phyloP scores from a whole-genome alignment of 2,113 vertebrate species.

The Alethe castanea region DNA sequence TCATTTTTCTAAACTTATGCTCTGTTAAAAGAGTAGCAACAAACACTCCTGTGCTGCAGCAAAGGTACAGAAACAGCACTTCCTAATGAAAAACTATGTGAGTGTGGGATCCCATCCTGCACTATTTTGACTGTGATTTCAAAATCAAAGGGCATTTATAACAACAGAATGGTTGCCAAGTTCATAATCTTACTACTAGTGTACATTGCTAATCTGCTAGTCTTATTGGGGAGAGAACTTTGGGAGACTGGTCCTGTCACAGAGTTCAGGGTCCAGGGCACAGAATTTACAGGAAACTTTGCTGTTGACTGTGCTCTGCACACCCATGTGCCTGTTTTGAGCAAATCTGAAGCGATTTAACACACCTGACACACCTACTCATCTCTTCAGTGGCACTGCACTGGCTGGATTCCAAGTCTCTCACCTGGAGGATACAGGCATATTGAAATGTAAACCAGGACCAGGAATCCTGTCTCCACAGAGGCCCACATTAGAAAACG shows the following conservation, averaged over 20 bases:
- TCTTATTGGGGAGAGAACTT: background rate
- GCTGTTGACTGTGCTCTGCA: background rate
- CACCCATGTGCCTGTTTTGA: background rate
- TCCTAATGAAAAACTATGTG: background rate
- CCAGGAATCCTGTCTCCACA: background rate
- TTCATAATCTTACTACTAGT: background rate
- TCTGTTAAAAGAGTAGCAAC: background rate
- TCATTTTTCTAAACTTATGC: background rate
- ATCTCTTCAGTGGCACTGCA: background rate
- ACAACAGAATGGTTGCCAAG: background rate
- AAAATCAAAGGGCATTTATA: background rate
- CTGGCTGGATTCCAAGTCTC: background rate
- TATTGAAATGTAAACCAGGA: background rate
- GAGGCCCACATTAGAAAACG: background rate
- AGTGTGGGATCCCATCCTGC: background rate
- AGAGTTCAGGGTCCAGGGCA: background rate
- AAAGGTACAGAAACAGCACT: background rate
- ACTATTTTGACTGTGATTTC: background rate
- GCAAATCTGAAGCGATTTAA: background rate
- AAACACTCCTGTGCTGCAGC: background rate
- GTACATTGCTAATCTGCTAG: background rate
- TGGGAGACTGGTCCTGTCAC: background rate
- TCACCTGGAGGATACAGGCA: background rate
- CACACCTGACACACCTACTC: background rate
- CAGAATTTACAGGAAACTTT: background rate